These are phyloP conservation scores for Acanthopagrus latus DNA, from an alignment of 2,797 vertebrate species.

Conservation along the genomic window DNA sequence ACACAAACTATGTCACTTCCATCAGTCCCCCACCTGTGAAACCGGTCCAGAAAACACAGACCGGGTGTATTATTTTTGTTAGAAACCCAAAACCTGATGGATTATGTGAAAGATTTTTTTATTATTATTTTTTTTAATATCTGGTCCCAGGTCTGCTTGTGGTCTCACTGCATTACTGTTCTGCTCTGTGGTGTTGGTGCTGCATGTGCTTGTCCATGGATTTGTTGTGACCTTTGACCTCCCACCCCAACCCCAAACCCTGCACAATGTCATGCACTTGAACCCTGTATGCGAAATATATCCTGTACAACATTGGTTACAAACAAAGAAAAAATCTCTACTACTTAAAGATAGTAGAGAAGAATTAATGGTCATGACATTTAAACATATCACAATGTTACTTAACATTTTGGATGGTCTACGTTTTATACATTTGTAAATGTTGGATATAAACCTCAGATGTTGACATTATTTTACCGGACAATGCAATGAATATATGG, in stretches of 20 bases:
- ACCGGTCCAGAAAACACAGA: not conserved
- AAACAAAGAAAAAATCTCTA: not conserved
- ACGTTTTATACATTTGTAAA: not conserved
- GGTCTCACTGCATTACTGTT: conserved; percentile 58
- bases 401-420: no score
- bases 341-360: not conserved
- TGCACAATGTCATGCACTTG: not conserved
- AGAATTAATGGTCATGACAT: not conserved
- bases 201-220: conserved; percentile 73
- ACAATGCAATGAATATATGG: no score
- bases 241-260: no score
- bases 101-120: conserved; percentile 14
- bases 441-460: not conserved
- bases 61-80: conserved; percentile 19
- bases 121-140: conserved; percentile 1
- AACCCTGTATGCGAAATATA: not conserved
- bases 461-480: no score
- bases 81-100: not conserved
- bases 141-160: conserved; percentile 84
- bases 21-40: not conserved
- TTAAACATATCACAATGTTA: no score
- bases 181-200: conserved; percentile 74
- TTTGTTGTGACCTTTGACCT: conserved; percentile 51
- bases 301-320: not conserved
- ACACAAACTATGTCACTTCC: not conserved